Evolutionary conservation across 2,113 vertebrate genomes (phyloP), one percentile per base, ranked within the genome.

Genomic region (Tapirus terrestris): DNA sequence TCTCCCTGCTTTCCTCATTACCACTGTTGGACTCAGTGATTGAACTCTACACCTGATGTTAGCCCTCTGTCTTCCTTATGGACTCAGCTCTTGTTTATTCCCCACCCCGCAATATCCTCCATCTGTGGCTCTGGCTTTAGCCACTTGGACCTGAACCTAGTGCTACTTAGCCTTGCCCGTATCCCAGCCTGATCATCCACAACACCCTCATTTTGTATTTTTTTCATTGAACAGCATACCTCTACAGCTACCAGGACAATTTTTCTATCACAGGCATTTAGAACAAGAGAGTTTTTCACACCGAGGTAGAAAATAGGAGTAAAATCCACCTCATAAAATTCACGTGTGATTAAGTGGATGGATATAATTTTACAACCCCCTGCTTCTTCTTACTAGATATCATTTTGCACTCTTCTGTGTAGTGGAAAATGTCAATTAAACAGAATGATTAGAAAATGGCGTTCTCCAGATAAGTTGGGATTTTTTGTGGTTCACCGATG

Each of bases 51-150:
- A 6, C 4, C 29, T 43, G 11, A 14, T 48, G 25, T 36, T 89
- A 9, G 3, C 0, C 2, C 2, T 90, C 43, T 81, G 25, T 36
- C 23, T 33, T 76, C 67, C 12, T 45, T 43, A 4, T 16, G 5
- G 18, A 56, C 8, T 36, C 13, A 45, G 45, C 10, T 65, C 23
- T 61, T 65, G 51, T 8, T 45, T 53, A 63, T 33, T 11, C 10
- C 7, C 0, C 0, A 8, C 5, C 6, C 25, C 0, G 3, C 12
- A 0, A 0, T 33, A 9, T 27, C 51, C 29, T 76, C 31, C 7
- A 29, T 27, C 10, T 65, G 23, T 67, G 21, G 51, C 51, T 13
- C 51, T 18, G n/a, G 16, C 20, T 56, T 53, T 48, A 56, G 31
- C 3, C 20, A 1, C 53, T 77, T 60, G 5, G 16, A 60, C 16